Evolutionary conservation across 2,888 invertebrate species (phyloP).

Genomic region (Shargacucullia verbasci): DNA sequence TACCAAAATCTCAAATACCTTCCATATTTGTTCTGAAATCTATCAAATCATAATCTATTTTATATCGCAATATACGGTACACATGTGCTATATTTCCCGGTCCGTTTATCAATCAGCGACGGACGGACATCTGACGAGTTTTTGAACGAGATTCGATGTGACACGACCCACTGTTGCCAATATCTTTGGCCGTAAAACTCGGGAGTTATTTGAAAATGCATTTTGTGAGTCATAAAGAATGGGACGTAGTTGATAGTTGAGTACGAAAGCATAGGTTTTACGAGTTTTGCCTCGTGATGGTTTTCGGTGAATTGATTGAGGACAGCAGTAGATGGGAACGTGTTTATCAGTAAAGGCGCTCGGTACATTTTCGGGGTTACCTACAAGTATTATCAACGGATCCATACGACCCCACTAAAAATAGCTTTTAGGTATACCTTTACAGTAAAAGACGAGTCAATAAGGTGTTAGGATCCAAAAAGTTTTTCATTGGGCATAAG

Average conservation of each 20-base stretch:
- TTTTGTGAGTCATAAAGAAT: slow-evolving; percentile 37
- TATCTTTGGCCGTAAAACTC: slow-evolving; percentile 48
- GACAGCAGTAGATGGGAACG: neutral
- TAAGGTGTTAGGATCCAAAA: too few species aligned
- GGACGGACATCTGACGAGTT: slow-evolving; percentile 72
- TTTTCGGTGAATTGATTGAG: slow-evolving; percentile 3
- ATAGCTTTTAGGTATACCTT: too few species aligned
- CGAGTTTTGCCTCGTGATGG: slow-evolving; percentile 7
- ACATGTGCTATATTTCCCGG: slow-evolving; percentile 21
- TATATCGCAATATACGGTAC: slow-evolving; percentile 32
- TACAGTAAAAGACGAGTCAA: too few species aligned
- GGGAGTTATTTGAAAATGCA: slow-evolving; percentile 45
- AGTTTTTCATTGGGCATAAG: too few species aligned
- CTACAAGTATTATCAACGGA: too few species aligned
- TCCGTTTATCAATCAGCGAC: slow-evolving; percentile 75
- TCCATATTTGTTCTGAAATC: slow-evolving; percentile 36
- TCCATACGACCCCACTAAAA: too few species aligned
- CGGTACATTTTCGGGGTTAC: too few species aligned
- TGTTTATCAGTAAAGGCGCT: neutral
- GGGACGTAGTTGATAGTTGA: too few species aligned
- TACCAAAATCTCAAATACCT: slow-evolving; percentile 1
- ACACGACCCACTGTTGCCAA: slow-evolving; percentile 34
- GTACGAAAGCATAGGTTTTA: slow-evolving; percentile 21
- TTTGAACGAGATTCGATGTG: slow-evolving; percentile 76
- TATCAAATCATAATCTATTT: slow-evolving; percentile 39